Conservation (phyloP, 2,888 invertebrate species). For the Caenorhabditis sp. region DNA sequence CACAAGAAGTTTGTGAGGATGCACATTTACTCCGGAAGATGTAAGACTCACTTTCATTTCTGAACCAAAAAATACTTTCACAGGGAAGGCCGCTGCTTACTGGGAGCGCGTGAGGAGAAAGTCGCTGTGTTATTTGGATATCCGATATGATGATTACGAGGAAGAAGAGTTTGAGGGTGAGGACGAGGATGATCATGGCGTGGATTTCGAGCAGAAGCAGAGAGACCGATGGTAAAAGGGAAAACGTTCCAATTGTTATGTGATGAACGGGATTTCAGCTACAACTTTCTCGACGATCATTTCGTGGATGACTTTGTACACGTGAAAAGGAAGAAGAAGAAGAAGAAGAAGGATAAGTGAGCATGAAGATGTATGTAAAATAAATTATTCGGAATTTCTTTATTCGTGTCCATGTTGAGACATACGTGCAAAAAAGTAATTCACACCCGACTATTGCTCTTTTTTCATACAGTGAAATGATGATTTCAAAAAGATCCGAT, state of each 20-base stretch:
- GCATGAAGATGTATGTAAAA: no score
- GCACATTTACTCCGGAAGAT: conserved; percentile 19
- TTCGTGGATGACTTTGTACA: conserved; percentile 26
- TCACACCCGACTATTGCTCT: no score
- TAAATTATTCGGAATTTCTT: no score
- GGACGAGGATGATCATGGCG: neutral
- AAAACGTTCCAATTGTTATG: neutral
- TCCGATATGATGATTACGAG: conserved; percentile 25
- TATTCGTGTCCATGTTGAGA: no score
- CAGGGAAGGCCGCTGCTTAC: conserved; percentile 18
- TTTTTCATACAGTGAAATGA: no score
- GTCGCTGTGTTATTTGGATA: neutral
- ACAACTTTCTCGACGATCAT: conserved; percentile 37
- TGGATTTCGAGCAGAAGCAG: neutral
- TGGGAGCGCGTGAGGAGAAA: conserved; percentile 19
- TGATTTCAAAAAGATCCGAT: no score
- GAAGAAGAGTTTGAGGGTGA: neutral
- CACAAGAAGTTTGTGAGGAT: conserved; percentile 17
- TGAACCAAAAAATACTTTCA: neutral
- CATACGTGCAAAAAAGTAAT: no score
- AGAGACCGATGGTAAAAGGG: neutral
- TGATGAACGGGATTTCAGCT: conserved; percentile 10
- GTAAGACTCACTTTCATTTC: neutral
- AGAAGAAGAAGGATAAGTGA: conserved; percentile 6
- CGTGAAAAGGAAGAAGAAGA: conserved; percentile 26